These are phyloP conservation scores for Leptodactylus fuscus DNA, from an alignment of 2,113 vertebrate genomes.

Conservation along the genomic window DNA sequence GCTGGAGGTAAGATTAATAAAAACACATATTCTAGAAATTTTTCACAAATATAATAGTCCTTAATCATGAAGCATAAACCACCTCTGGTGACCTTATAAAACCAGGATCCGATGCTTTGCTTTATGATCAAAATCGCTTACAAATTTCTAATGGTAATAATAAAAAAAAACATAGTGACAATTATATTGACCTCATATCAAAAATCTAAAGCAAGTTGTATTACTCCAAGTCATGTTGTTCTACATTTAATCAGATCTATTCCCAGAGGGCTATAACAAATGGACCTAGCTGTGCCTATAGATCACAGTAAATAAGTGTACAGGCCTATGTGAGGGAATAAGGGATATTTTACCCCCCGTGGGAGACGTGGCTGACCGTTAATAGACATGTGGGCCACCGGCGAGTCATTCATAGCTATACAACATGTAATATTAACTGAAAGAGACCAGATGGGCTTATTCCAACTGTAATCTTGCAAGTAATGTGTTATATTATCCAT, in stretches of 20 bases:
- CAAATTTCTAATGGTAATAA: constrained; percentile 31
- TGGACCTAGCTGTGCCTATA: constrained; percentile 44
- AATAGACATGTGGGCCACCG: constrained; percentile 61
- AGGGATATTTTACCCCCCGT: constrained; percentile 47
- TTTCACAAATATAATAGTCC: neutral
- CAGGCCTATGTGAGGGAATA: constrained; percentile 43
- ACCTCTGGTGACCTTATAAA: constrained; percentile 25
- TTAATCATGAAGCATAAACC: neutral
- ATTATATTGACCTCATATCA: constrained; percentile 44
- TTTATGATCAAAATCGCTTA: neutral
- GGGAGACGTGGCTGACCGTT: constrained; percentile 63
- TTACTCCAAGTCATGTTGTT: constrained; percentile 37
- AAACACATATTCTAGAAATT: constrained; percentile 1
- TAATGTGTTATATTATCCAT: constrained; percentile 39
- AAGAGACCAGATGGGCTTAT: neutral
- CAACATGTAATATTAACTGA: constrained; percentile 45
- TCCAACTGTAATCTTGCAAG: constrained; percentile 54
- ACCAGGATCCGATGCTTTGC: neutral
- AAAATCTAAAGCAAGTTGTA: constrained; percentile 49
- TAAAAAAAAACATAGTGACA: constrained; percentile 27
- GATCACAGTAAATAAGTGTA: constrained; percentile 60
- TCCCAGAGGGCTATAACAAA: constrained; percentile 41
- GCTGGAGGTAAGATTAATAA: neutral
- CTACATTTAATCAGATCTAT: constrained; percentile 40
- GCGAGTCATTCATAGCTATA: constrained; percentile 41